Percentiles rank a stretch among this genome's conserved stretches.
Evolutionary conservation across 1,140 invertebrate genomes (phyloP).

Genomic region (Pachypsylla venusta): DNA sequence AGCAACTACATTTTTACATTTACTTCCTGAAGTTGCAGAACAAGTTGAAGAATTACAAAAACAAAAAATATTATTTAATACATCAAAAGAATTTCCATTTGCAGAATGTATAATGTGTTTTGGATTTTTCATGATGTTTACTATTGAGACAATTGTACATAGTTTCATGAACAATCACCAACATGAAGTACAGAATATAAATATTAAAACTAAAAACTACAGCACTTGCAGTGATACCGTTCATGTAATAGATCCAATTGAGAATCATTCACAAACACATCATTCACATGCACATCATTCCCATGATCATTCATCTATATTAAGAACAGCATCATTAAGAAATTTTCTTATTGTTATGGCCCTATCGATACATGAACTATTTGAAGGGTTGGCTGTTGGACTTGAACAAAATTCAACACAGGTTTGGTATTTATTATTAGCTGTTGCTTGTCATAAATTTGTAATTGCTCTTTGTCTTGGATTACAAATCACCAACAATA

Average conservation of each 20-base stretch:
- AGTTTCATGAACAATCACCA: slow-evolving; percentile 4
- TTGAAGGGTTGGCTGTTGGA: slow-evolving; percentile 50
- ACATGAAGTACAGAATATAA: not conserved
- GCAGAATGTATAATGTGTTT: slow-evolving; percentile 37
- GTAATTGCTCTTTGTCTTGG: slow-evolving; percentile 41
- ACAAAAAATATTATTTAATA: not conserved
- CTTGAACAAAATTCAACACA: slow-evolving; percentile 30
- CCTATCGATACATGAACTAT: slow-evolving; percentile 45
- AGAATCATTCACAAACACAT: too few relatives aligned
- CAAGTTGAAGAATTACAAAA: slow-evolving; percentile 17
- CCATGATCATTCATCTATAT: slow-evolving; percentile 9
- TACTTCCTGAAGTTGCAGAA: slow-evolving; percentile 74
- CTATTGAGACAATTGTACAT: slow-evolving; percentile 38
- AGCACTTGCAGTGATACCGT: not conserved
- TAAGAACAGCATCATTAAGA: slow-evolving; percentile 24
- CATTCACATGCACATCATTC: slow-evolving; percentile 2
- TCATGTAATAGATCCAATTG: not conserved
- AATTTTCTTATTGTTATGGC: slow-evolving; percentile 40
- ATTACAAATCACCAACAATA: slow-evolving; percentile 30
- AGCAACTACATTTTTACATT: slow-evolving; percentile 75
- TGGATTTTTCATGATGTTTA: slow-evolving; percentile 42
- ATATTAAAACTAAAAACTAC: not conserved
- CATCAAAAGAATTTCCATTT: slow-evolving; percentile 20
- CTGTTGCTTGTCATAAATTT: slow-evolving; percentile 41
- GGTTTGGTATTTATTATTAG: slow-evolving; percentile 52